phyloP scores from a whole-genome alignment of 2,113 vertebrate species.

The Lucifuga dentata region DNA sequence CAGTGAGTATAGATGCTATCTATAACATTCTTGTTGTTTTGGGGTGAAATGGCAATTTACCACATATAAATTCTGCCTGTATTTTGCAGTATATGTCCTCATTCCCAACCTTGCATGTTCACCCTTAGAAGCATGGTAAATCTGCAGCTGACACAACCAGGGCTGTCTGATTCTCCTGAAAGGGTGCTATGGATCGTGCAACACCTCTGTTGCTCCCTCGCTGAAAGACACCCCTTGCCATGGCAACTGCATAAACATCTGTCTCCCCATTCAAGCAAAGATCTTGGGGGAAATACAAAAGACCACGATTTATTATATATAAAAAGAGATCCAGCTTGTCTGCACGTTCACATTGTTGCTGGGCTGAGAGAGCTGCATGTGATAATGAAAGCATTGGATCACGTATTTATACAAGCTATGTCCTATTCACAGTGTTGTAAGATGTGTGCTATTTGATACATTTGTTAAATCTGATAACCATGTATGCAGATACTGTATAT shows the following conservation, averaged over 20 bases:
- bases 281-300: conserved; percentile 47
- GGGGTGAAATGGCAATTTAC: conserved; percentile 53
- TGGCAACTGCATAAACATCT: conserved; percentile 81
- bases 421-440: conserved; percentile 6
- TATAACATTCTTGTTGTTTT: conserved; percentile 48
- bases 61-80: conserved; percentile 60
- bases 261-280: conserved; percentile 48
- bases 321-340: conserved; percentile 31
- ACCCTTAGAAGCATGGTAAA: conserved; percentile 27
- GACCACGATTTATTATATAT: conserved; percentile 55
- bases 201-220: conserved; percentile 69
- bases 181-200: conserved; percentile 62
- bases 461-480: background rate
- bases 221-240: conserved; percentile 73
- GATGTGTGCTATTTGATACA: conserved; percentile 3
- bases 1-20: conserved; percentile 49
- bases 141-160: conserved; percentile 25
- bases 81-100: conserved; percentile 50
- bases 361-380: conserved; percentile 5
- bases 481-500: background rate
- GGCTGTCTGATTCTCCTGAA: conserved; percentile 40
- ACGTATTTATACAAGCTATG: background rate
- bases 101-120: conserved; percentile 25
- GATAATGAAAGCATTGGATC: conserved; percentile 23
- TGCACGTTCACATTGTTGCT: conserved; percentile 1